Conservation (phyloP, 2,797 vertebrate species). For the Etheostoma nigrum region DNA sequence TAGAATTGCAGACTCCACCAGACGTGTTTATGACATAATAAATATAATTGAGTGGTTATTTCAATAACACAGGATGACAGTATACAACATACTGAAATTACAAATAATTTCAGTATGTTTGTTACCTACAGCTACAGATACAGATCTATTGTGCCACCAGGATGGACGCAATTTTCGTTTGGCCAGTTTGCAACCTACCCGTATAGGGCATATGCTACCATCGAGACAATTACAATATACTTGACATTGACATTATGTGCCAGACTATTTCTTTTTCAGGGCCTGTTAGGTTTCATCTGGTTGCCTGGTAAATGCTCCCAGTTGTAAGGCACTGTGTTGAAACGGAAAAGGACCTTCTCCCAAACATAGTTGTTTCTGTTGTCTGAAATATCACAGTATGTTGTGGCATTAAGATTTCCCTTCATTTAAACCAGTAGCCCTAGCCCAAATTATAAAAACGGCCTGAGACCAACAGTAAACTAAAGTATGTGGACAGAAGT, state of each 20-base stretch:
- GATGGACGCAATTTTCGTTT: background rate
- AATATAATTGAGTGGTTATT: background rate
- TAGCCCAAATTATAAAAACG: background rate
- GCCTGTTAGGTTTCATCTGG: background rate
- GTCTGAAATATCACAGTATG: conserved; percentile 6
- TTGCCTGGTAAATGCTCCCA: background rate
- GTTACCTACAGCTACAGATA: background rate
- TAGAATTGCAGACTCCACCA: too few relatives aligned
- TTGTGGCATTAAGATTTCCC: background rate
- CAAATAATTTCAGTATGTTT: background rate
- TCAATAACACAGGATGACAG: background rate
- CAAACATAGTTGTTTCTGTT: background rate
- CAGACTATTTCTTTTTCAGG: background rate
- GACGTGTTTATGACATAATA: too few relatives aligned
- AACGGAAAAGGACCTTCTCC: background rate
- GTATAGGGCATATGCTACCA: background rate
- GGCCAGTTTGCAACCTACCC: background rate
- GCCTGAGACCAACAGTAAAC: background rate
- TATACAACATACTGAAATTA: background rate
- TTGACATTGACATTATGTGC: background rate
- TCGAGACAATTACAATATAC: background rate
- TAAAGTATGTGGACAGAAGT: background rate
- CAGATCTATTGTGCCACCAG: background rate
- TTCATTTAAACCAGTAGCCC: background rate
- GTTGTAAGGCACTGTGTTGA: background rate